Evolutionary conservation across 2,797 vertebrate species (phyloP).

Genomic region (Urocyon cinereoargenteus): DNA sequence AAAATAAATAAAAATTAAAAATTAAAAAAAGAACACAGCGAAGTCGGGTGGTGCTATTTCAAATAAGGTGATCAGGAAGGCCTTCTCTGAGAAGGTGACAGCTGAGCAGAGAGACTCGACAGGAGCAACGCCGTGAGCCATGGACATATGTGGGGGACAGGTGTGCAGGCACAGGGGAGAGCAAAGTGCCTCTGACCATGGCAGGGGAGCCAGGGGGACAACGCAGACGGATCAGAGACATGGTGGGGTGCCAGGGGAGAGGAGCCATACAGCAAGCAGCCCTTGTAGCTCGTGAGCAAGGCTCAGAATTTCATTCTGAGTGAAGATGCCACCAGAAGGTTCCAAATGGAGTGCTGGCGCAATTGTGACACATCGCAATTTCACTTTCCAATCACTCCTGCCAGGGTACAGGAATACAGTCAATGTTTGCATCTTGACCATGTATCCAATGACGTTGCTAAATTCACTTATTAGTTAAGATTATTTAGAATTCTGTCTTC

Average conservation of each 20-base stretch:
- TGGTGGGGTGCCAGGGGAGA: not conserved
- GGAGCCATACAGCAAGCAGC: not conserved
- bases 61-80: not conserved
- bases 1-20: too few relatives aligned
- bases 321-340: not conserved
- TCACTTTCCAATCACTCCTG: not conserved
- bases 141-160: not conserved
- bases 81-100: not conserved
- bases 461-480: not conserved
- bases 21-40: too few relatives aligned
- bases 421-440: not conserved
- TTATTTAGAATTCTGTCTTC: not conserved
- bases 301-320: not conserved
- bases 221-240: not conserved
- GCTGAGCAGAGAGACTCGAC: not conserved
- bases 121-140: not conserved
- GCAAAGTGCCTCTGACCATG: not conserved
- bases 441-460: not conserved
- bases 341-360: not conserved
- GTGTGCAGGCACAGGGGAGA: not conserved
- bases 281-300: not conserved
- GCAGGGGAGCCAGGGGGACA: not conserved
- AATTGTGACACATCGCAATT: not conserved
- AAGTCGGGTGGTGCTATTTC: not conserved
- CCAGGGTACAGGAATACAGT: not conserved